Base-by-base conservation (phyloP, 2,888 invertebrate genomes). In the Platypus cylindrus region DNA sequence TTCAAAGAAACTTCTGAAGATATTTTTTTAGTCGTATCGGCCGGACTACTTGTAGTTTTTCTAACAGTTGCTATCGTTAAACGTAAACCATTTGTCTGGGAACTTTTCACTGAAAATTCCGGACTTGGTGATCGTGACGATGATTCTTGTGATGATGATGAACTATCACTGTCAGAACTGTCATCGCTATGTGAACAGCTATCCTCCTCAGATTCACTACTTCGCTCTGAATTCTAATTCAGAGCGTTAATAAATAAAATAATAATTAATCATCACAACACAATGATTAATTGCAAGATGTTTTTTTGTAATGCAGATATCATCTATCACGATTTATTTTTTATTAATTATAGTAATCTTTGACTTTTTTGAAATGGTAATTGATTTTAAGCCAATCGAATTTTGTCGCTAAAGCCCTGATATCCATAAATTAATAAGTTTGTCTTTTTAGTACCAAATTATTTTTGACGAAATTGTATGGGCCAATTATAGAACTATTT, bases 31-130 rank as follows among this genome's bases (percentile, higher is more conserved):
- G 32, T 58, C 48, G 63, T 61, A 20, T 56, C 48, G 32, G 60
- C 56, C 44, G 47, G 44, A n/a, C 44, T 44, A 11, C 49, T 64
- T 57, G 59, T 32, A 18, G 24, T 40, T 31, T 43, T 43, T 17
- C 43, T 68, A 41, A 73, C 69, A 25, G 71, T 71, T 43, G 73
- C 72, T 37, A 73, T 73, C 48, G 71, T 74, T 31, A 74, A 62
- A 41, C 73, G 68, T 33, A 74, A 53, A 13, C 72, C 72, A 26
- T 71, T 70, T 26, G 73, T 72, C 55, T 71, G 62, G 3, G 62
- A 67, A 38, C 68, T 71, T 25, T 72, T 73, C 17, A 73, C 73
- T 7, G 73, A 73, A 55, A 74, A 74, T 50, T 72, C 72, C 5
- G 61, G 60, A 23, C 59, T 56, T n/a, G 58, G 55, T 34, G 58